Conservation (phyloP, 92 coral and sea anemone species). For the Porites rus region DNA sequence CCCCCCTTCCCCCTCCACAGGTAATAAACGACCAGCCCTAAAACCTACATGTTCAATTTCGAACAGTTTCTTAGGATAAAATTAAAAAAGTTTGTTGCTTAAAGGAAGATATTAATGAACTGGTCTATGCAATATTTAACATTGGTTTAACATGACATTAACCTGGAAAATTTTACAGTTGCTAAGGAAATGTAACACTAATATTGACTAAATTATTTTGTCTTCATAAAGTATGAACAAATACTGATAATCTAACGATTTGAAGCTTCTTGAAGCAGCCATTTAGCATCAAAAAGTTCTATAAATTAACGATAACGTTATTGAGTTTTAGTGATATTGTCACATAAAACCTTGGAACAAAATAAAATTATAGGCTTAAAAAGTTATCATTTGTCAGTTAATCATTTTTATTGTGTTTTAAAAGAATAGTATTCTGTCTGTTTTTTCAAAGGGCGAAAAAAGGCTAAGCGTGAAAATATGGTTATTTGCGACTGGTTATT, state of each 20-base stretch:
- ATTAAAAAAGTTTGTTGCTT: no score
- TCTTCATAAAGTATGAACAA: not conserved
- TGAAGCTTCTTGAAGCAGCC: no score
- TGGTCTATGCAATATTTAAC: not conserved
- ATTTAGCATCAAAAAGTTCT: not conserved
- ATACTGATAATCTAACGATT: not conserved
- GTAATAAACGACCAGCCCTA: no score
- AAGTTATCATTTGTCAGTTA: not conserved
- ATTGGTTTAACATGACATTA: not conserved
- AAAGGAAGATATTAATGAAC: not conserved
- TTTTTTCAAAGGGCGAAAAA: not conserved
- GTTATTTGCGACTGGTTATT: not conserved
- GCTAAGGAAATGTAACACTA: constrained; percentile 1
- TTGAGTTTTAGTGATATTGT: no score
- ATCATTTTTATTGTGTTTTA: not conserved
- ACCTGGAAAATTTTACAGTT: not conserved
- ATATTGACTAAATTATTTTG: not conserved
- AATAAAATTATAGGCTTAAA: not conserved
- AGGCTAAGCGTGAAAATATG: not conserved
- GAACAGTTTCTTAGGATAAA: no score
- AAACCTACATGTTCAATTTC: no score
- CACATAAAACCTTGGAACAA: not conserved
- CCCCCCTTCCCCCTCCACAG: no score
- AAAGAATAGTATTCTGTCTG: not conserved
- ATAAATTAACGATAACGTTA: no score